Evolutionary conservation across 2,113 vertebrate species (phyloP).

Genomic region (Perccottus glenii): DNA sequence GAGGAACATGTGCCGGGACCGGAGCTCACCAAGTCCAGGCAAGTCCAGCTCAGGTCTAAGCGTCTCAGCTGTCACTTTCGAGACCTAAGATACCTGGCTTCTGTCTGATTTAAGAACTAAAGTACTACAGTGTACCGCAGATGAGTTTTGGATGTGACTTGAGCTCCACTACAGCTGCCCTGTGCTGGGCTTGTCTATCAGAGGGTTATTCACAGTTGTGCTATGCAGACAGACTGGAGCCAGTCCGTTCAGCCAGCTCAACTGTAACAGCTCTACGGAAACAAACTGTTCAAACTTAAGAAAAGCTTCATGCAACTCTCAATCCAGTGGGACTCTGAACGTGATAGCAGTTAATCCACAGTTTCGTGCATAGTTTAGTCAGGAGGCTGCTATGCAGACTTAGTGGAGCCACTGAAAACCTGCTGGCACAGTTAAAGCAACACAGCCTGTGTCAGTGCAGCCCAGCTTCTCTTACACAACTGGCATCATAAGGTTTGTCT

Average conservation of each 20-base stretch:
- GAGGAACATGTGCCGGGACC: not conserved
- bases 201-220: slow-evolving; percentile 69
- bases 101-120: too few relatives aligned
- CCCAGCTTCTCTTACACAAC: slow-evolving; percentile 20
- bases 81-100: not conserved
- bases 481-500: slow-evolving; percentile 14
- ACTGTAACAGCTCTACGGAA: not conserved
- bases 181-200: slow-evolving; percentile 27
- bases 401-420: slow-evolving; percentile 66
- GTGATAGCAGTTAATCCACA: not conserved
- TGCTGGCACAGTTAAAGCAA: slow-evolving; percentile 43
- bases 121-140: not conserved
- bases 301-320: not conserved
- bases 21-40: too few relatives aligned
- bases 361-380: slow-evolving; percentile 61
- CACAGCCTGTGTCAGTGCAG: slow-evolving; percentile 17
- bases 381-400: slow-evolving; percentile 75
- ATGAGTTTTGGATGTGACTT: not conserved
- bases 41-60: too few relatives aligned
- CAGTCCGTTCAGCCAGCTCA: slow-evolving; percentile 18
- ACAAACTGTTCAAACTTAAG: not conserved
- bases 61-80: not conserved
- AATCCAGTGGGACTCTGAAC: not conserved
- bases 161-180: slow-evolving; percentile 24
- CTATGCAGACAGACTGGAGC: slow-evolving; percentile 77